Conservation (phyloP, 2,113 vertebrate genomes). For the Hydrolagus affinis region DNA sequence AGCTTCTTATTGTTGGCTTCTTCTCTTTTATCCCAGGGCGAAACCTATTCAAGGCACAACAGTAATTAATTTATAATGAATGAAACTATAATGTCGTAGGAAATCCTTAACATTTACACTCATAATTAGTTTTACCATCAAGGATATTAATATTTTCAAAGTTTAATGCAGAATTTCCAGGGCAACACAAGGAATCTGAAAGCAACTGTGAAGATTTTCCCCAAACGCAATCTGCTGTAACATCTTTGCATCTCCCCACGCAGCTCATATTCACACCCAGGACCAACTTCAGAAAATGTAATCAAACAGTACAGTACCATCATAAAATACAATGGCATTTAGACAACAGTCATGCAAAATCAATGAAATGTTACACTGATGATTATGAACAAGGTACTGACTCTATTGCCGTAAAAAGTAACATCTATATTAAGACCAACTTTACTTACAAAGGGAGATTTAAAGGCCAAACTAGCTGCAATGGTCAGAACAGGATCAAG, state of each 20-base stretch:
- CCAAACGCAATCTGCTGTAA: not conserved
- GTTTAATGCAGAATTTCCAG: not conserved
- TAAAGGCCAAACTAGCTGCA: constrained; percentile 89
- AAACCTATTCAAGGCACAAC: constrained; percentile 53
- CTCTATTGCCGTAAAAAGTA: not conserved
- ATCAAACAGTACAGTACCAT: too few relatives aligned
- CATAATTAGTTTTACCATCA: not conserved
- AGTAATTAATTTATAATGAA: not conserved
- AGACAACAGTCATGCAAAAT: too few relatives aligned
- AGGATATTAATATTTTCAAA: not conserved
- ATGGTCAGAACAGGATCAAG: constrained; percentile 91
- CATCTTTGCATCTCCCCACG: not conserved
- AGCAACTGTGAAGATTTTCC: not conserved
- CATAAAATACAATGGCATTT: too few relatives aligned
- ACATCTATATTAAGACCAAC: not conserved
- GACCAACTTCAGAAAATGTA: too few relatives aligned
- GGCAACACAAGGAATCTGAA: not conserved
- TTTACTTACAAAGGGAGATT: constrained; percentile 86
- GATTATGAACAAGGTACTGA: not conserved
- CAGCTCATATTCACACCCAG: not conserved
- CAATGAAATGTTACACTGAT: too few relatives aligned
- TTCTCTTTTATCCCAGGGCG: constrained; percentile 92
- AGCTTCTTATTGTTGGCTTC: constrained; percentile 86
- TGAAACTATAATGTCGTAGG: not conserved
- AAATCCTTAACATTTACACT: not conserved